Percentiles rank a stretch among this genome's conserved stretches.
phyloP scores from a whole-genome alignment of 2,113 vertebrate species.

The Rhabdornis inornatus region DNA sequence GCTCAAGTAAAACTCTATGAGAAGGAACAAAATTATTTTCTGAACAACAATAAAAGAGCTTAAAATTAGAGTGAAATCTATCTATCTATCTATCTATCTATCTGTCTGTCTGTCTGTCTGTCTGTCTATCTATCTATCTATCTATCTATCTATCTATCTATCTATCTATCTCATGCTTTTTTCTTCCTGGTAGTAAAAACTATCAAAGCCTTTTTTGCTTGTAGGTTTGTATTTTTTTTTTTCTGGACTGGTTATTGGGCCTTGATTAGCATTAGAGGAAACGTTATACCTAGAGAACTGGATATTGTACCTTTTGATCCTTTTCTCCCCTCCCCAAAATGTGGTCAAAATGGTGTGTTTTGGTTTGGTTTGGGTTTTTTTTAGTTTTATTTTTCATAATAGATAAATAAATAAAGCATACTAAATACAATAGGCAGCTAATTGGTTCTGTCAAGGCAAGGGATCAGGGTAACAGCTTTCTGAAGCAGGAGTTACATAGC shows the following conservation, averaged over 20 bases:
- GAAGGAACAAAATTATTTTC: slow-evolving; percentile 15
- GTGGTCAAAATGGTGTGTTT: neutral
- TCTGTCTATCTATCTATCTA: no score
- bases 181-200: neutral
- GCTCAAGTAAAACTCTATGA: slow-evolving; percentile 46
- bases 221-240: neutral
- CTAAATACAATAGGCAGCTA: neutral
- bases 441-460: neutral
- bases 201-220: neutral
- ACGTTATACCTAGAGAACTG: neutral
- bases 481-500: neutral
- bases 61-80: slow-evolving; percentile 41
- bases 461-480: neutral
- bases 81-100: neutral
- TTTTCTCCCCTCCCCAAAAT: neutral
- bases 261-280: neutral
- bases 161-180: neutral
- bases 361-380: neutral
- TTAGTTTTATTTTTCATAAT: neutral
- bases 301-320: neutral
- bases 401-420: neutral
- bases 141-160: neutral
- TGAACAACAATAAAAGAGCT: slow-evolving; percentile 34
- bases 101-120: no score
- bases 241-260: neutral